phyloP scores from a whole-genome alignment of 2,888 invertebrate genomes.

The Physocephala rufipes region DNA sequence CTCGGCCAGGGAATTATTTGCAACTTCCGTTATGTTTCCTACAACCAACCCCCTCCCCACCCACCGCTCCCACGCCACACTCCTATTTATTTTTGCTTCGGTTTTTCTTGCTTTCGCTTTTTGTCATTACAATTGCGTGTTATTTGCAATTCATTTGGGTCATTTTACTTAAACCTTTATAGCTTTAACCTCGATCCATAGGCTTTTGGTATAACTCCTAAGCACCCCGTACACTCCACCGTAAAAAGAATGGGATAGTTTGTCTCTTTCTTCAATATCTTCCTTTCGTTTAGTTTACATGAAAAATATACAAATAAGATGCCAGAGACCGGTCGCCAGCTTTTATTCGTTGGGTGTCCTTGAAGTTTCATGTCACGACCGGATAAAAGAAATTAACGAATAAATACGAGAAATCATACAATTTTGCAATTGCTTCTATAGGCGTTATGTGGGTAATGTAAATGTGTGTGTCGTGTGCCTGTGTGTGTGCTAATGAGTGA shows the following conservation, averaged over 20 bases:
- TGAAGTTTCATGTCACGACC: conserved; percentile 26
- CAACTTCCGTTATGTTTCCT: conserved; percentile 12
- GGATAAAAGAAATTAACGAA: conserved; percentile 23
- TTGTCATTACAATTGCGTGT: conserved; percentile 7
- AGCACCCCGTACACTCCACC: no score
- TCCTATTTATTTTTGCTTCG: neutral
- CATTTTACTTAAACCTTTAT: neutral
- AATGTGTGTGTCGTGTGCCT: conserved; percentile 20
- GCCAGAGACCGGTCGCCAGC: conserved; percentile 19
- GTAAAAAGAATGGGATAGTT: neutral
- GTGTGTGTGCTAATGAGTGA: neutral
- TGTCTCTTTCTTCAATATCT: neutral
- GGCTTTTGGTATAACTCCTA: no score
- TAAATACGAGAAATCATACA: conserved; percentile 14
- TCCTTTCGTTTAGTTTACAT: neutral
- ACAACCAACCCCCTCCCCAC: neutral
- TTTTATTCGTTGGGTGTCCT: conserved; percentile 23
- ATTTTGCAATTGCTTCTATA: no score
- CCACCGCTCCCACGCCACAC: no score
- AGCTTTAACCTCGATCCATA: no score
- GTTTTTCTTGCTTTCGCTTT: neutral
- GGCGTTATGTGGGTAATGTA: conserved; percentile 2
- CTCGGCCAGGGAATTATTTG: conserved; percentile 10
- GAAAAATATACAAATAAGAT: neutral
- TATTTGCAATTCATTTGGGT: conserved; percentile 14